Evolutionary conservation across 2,888 invertebrate species (phyloP), one percentile per base, ranked within the genome.

Genomic region (Lysandra bellargus): DNA sequence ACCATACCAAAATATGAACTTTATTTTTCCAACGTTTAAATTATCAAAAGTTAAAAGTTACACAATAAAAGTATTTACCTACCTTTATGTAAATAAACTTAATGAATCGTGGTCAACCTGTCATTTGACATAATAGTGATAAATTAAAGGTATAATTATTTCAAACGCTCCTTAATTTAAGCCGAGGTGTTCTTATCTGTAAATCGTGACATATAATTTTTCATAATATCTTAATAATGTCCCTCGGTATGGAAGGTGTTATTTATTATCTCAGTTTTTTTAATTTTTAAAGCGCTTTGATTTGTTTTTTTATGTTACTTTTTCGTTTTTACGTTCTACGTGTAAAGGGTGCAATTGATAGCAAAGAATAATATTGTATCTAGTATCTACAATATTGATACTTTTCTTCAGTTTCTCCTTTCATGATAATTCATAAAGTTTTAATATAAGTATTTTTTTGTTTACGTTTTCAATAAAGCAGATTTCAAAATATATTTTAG

Each of bases 111-210:
- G 87, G 88, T 88, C 86, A 86, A 87, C 86, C 87, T 86, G 83
- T 84, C 85, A 84, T 88, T 88, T 90, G 93, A 88, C 92, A 87
- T 90, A 90, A 89, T 90, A 87, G 86, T 91, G 90, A 93, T 91
- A 88, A 89, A 92, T 89, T 86, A 87, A 86, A 85, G 86, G 85
- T 87, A 89, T 92, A 90, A 92, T 92, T 92, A 91, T 90, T 88
- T 89, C 88, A 83, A 91, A 89, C 87, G 88, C 87, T 86, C 87
- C 87, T 83, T 90, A 89, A 88, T 88, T 86, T 84, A 83, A 83
- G 81, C 79, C 81, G 69, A 80, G 80, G 78, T 33, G 44, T 81
- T 84, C 85, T 85, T 85, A 84, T 85, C 85, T 84, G 80, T 83
- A 84, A 83, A 85, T 84, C 82, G 80, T 82, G 80, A 80, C 79